These are phyloP conservation scores for Pachycephala philippinensis DNA, from an alignment of 2,113 vertebrate species.

Conservation along the genomic window DNA sequence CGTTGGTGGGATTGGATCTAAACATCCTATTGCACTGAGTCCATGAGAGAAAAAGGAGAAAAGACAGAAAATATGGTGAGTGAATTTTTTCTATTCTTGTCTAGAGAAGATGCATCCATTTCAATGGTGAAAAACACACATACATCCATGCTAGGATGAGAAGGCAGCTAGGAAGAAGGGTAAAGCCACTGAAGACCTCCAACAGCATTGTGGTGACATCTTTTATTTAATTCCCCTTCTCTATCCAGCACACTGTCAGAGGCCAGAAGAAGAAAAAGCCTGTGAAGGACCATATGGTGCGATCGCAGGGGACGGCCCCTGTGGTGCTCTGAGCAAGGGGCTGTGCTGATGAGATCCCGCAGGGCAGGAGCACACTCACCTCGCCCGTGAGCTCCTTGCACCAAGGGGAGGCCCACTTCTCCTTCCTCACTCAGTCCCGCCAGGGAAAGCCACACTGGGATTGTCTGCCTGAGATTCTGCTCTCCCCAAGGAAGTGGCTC, in stretches of 20 bases:
- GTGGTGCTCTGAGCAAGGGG: not conserved
- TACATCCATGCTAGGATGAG: not conserved
- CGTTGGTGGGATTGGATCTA: not conserved
- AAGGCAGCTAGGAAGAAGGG: not conserved
- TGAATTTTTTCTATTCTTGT: not conserved
- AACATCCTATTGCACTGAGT: not conserved
- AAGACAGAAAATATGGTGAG: not conserved
- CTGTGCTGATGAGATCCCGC: accelerated
- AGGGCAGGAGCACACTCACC: not conserved
- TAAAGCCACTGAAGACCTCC: not conserved
- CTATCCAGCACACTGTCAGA: accelerated
- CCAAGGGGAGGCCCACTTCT: not conserved
- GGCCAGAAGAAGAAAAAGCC: not conserved
- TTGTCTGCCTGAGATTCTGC: not conserved
- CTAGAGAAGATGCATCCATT: not conserved
- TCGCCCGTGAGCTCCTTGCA: accelerated
- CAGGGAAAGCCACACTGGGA: not conserved
- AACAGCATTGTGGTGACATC: not conserved
- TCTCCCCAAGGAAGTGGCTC: not conserved
- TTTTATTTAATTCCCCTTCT: not conserved
- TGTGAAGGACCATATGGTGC: not conserved
- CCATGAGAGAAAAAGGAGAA: not conserved
- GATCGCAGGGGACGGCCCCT: accelerated
- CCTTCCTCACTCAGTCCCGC: not conserved
- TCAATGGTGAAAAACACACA: not conserved